Base-by-base conservation (phyloP, 1,140 invertebrate species). In the Grapholita molesta region DNA sequence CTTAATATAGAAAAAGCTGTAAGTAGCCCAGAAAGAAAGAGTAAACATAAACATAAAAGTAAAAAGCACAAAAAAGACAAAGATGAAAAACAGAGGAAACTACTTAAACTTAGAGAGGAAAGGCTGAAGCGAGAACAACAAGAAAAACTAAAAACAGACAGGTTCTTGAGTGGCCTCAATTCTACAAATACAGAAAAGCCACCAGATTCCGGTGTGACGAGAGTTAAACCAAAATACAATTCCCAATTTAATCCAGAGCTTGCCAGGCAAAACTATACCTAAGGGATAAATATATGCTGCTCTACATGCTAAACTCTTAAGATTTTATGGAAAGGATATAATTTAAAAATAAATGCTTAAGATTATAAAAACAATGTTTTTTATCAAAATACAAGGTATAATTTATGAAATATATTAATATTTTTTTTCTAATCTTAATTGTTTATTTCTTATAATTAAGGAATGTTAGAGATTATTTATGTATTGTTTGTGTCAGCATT, bases 201-300 rank as follows among this genome's bases (percentile, higher is more conserved):
- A 55, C 70, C 74, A 33, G 67, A 77, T 72, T 67, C 77, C 61
- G 38, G 82, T 64, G 73, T 86, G 75, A 78, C 84, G 61, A 73
- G 76, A 71, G 86, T 94, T 2, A 93, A 93, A 77, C 95, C 96
- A 79, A 96, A 95, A 92, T 99, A 99, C 84, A 98, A 98, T 93
- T 97, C 97, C 6, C 97, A 98, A 90, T 99, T 97, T 86, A 98
- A 98, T 92, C 98, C 98, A 64, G 94, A 97, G 90, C 87, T 97
- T 32, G 97, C 96, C 23, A 94, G 95, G 81, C 96, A 97, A 92
- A 97, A 97, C 93, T 94, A 91, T 83, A 90, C 88, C 77, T 93
- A 80, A 83, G 81, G 67, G 68, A 38, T 18, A 68, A 68, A 64
- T 64, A 23, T n/a, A 42, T 21, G 35, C 35, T 21, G 18, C 21